Base-by-base conservation (phyloP, 2,113 vertebrate species). In the Prolemur simus region DNA sequence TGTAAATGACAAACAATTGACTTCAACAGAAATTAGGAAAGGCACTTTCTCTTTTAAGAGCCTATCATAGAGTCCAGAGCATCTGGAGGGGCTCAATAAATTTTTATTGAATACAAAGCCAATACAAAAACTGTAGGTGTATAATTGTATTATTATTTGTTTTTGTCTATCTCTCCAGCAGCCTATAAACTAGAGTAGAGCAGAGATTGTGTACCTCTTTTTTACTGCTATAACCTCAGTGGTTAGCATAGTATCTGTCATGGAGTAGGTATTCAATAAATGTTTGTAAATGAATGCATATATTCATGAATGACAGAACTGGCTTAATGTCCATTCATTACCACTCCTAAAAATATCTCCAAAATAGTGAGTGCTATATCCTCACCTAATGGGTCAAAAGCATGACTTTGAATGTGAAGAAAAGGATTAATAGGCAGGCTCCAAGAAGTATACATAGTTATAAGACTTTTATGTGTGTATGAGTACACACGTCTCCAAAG, bases 101-200 rank as follows among this genome's bases (percentile, higher is more conserved):
- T 64, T 95, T 96, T 87, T 89, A 94, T 17, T 82, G 66, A 92
- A 47, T 66, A 87, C 4, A 63, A 82, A 85, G 14, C 25, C 45
- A 92, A 49, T 49, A 77, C 85, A 92, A 89, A 96, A 94, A 78
- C 5, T 73, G 13, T 63, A 92, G 56, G 69, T 49, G 6, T 58
- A 49, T 45, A 94, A 71, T 29, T 84, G 34, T 8, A 81, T 47
- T 10, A 60, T 89, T 76, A 86, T 45, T 94, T 97, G 49, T 47
- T 92, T 90, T 64, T 63, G 27, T 84, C 14, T 63, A 3, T 69
- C 56, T 78, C 20, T 47, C 66, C 21, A 87, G 6, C 2, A 71
- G 10, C 23, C 78, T 58, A 71, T 66, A 54, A 93, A 54, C 29
- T 52, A 84, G 4, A 76, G 8, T 6, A 86, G 13, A 54, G 3